Evolutionary conservation across 2,888 invertebrate genomes (phyloP), one percentile per base, ranked within the genome.

Genomic region (Tupiocoris notatus): DNA sequence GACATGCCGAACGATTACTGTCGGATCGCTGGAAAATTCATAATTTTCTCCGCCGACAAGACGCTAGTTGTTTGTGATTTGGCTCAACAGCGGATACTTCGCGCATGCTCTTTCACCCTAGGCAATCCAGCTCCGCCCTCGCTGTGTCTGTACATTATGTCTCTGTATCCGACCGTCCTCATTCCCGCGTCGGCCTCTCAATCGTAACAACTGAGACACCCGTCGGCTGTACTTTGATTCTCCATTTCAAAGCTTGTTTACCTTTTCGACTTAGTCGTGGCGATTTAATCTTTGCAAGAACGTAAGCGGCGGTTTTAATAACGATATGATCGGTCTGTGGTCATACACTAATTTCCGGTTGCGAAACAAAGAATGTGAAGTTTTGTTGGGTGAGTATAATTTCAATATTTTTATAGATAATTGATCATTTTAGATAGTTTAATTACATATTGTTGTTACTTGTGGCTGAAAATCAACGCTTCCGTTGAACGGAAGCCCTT

Each of bases 321-420:
- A 12, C 18, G 67, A n/a, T 6, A 89, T 89, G 89, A 87, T 89
- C 82, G 88, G 88, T 66, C 85, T 88, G 81, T 87, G 88, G 85
- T 87, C 88, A 75, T 88, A 88, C 82, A 88, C 83, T 24, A 88
- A 86, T 82, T 87, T 88, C 80, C 86, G 90, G 67, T 86, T 90
- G 78, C 85, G 91, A 82, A 88, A 88, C 84, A 88, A 88, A 80
- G 87, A 88, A 83, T 90, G 88, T 84, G 91, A 91, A 86, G 86
- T 92, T 78, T 85, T 92, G 81, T 85, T 92, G 82, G 91, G 91
- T 91, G 87, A 85, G 86, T 79, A 73, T 17, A 23, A n/a, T n/a
- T n/a, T n/a, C n/a, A n/a, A n/a, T n/a, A n/a, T n/a, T n/a, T n/a
- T n/a, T n/a, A n/a, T n/a, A n/a, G n/a, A n/a, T n/a, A n/a, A n/a